These are phyloP conservation scores for Prunella himalayana DNA, from an alignment of 2,113 vertebrate genomes.

Conservation along the genomic window DNA sequence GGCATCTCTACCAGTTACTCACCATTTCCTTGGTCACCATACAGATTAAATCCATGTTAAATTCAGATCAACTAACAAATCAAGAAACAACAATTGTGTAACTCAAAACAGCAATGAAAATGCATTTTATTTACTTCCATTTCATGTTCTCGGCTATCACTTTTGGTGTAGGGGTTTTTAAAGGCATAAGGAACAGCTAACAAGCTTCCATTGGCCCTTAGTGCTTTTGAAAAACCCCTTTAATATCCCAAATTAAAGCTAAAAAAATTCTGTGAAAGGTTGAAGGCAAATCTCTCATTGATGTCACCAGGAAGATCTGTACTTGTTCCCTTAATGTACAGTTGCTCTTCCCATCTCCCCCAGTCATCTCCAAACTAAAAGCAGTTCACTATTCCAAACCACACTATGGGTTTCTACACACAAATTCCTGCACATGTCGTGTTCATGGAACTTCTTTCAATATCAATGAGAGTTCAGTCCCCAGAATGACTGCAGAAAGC, in stretches of 20 bases:
- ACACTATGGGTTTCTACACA: background rate
- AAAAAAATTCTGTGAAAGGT: conserved; percentile 40
- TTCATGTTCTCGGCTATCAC: conserved; percentile 31
- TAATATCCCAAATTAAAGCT: conserved; percentile 54
- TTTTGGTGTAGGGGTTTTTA: conserved; percentile 46
- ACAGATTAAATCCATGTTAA: conserved; percentile 4
- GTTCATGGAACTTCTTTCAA: background rate
- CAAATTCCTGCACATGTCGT: conserved; percentile 10
- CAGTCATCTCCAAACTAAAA: conserved; percentile 23
- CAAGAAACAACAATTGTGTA: conserved; percentile 58
- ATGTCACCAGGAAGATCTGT: conserved; percentile 11
- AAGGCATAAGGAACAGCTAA: conserved; percentile 35
- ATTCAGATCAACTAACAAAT: conserved; percentile 37
- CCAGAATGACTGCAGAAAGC: conserved; percentile 62
- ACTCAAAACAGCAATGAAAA: conserved; percentile 63
- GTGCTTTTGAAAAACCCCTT: conserved; percentile 45
- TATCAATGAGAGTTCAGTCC: conserved; percentile 62
- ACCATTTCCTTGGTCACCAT: background rate
- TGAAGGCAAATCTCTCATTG: conserved; percentile 52
- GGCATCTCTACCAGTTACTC: background rate
- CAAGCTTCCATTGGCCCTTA: conserved; percentile 17
- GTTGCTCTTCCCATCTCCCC: conserved; percentile 28
- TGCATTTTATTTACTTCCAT: conserved; percentile 64
- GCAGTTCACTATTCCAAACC: conserved; percentile 37
- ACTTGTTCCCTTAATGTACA: conserved; percentile 46